Conservation (phyloP, 2,113 vertebrate genomes). For the Brachyistius frenatus region DNA sequence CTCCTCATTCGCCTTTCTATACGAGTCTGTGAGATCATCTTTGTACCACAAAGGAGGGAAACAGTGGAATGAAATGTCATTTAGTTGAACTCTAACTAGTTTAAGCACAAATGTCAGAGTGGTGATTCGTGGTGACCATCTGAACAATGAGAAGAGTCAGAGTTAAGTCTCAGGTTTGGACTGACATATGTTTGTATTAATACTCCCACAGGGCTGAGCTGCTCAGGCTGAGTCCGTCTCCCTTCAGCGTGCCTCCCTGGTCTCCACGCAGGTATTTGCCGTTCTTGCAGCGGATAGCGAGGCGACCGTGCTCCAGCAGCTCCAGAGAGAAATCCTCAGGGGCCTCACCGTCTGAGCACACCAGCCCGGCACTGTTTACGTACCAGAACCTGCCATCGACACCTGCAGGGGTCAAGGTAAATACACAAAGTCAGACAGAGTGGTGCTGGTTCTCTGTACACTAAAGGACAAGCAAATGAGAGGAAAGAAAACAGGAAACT, state of each 20-base stretch:
- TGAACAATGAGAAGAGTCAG: slow-evolving; percentile 22
- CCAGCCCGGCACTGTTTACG: slow-evolving; percentile 88
- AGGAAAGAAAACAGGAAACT: neutral
- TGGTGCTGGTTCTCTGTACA: no score
- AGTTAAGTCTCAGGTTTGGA: neutral
- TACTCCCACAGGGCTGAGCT: slow-evolving; percentile 94
- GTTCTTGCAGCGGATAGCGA: slow-evolving; percentile 91
- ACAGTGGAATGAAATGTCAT: neutral
- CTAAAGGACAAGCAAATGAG: neutral
- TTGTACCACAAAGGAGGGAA: neutral
- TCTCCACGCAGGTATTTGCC: slow-evolving; percentile 93
- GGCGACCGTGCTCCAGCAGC: slow-evolving; percentile 90
- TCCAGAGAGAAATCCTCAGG: slow-evolving; percentile 94
- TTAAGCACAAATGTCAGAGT: neutral
- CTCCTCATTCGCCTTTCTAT: neutral
- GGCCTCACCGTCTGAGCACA: slow-evolving; percentile 91
- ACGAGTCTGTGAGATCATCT: neutral
- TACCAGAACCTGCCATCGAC: slow-evolving; percentile 92
- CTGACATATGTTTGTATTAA: slow-evolving; percentile 72
- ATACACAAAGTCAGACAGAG: no score
- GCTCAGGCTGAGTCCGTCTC: slow-evolving; percentile 86
- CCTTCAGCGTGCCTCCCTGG: slow-evolving; percentile 92
- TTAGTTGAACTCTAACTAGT: neutral
- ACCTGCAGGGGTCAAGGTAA: slow-evolving; percentile 77
- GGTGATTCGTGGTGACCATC: neutral